These are phyloP conservation scores for Sardinella longiceps DNA, from an alignment of 2,797 vertebrate genomes.

Conservation along the genomic window DNA sequence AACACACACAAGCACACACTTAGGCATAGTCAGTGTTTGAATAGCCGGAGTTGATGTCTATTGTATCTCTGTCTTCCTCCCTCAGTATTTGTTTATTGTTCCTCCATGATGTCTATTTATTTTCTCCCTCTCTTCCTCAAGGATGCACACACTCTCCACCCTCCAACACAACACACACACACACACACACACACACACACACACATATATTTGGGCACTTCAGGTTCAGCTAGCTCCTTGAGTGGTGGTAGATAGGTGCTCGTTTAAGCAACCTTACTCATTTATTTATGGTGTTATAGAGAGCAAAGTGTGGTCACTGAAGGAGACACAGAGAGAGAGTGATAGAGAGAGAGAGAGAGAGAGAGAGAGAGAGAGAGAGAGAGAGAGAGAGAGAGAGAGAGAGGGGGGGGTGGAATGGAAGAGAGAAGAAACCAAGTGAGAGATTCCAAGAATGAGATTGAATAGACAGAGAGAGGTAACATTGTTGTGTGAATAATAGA, in stretches of 20 bases:
- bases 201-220: neutral
- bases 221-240: no score
- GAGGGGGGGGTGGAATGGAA: slow-evolving; percentile 21
- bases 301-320: no score
- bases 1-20: neutral
- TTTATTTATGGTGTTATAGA: no score
- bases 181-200: neutral
- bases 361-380: neutral
- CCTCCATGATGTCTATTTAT: neutral
- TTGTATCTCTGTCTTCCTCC: neutral
- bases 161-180: neutral
- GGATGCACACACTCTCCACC: neutral
- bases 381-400: neutral
- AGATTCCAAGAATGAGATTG: neutral
- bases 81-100: neutral
- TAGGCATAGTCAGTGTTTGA: neutral
- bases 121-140: neutral
- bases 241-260: no score
- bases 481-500: slow-evolving; percentile 41
- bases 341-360: slow-evolving; percentile 3
- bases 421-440: neutral
- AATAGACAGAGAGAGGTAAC: slow-evolving; percentile 1
- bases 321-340: slow-evolving; percentile 10
- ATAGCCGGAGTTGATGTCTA: neutral
- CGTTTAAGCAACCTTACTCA: no score